phyloP scores from a whole-genome alignment of 2,113 vertebrate genomes.

The Colius striatus region DNA sequence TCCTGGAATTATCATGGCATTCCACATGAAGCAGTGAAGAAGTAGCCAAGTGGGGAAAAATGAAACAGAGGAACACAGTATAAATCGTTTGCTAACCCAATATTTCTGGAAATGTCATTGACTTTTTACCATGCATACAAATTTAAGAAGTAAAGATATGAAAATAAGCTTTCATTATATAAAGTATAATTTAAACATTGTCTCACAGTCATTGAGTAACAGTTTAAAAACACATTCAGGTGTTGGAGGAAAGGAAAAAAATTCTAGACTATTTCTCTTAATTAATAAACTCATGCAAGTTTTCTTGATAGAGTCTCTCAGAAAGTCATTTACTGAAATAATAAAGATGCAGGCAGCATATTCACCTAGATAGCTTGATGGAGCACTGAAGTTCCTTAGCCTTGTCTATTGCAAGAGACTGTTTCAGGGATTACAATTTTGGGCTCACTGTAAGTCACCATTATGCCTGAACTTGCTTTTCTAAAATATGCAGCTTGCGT shows the following conservation, averaged over 20 bases:
- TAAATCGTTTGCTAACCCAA: background rate
- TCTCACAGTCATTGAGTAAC: background rate
- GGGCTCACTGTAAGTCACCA: background rate
- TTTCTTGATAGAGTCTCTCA: background rate
- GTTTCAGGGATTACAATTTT: background rate
- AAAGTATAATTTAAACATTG: background rate
- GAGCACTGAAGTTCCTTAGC: background rate
- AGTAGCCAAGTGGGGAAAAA: background rate
- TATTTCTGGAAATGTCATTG: background rate
- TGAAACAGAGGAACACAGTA: background rate
- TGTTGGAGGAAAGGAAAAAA: background rate
- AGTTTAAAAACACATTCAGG: background rate
- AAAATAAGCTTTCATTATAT: background rate
- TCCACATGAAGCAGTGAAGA: background rate
- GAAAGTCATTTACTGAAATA: background rate
- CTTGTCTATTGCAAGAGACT: background rate
- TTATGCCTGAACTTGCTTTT: background rate
- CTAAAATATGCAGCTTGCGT: background rate
- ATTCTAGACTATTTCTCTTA: background rate
- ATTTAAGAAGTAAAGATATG: background rate
- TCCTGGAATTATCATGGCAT: background rate
- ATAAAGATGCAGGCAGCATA: background rate
- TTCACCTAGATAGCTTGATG: rapidly evolving
- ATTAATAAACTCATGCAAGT: background rate
- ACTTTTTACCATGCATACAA: background rate